A percentile compares a stretch with the other conserved stretches of the same genome.
phyloP scores from a whole-genome alignment of 2,113 vertebrate genomes.

The Brachyhypopomus occidentalis region DNA sequence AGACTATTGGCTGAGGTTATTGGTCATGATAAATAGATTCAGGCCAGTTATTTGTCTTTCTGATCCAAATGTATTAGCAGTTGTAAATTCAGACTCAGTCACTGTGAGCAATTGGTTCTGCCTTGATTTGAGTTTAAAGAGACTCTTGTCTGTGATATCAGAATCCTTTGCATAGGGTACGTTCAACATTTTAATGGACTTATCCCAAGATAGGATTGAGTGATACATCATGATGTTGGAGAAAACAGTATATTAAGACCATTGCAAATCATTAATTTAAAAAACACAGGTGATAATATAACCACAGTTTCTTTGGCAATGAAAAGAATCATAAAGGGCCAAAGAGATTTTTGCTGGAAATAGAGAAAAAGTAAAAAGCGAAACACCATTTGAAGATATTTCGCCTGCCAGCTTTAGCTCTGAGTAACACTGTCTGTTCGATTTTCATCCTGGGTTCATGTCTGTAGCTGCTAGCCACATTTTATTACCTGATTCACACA shows the following conservation, averaged over 20 bases:
- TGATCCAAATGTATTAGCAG: conserved; percentile 15
- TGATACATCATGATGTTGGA: background rate
- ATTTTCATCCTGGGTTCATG: background rate
- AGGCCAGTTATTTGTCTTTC: conserved; percentile 7
- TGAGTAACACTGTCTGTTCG: background rate
- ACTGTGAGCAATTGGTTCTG: conserved; percentile 26
- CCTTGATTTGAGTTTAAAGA: conserved; percentile 42
- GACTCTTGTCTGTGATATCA: conserved; percentile 28
- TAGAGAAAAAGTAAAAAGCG: background rate
- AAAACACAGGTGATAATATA: background rate
- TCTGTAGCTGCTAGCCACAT: conserved; percentile 8
- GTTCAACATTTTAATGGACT: conserved; percentile 26
- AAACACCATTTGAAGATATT: background rate
- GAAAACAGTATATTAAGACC: background rate
- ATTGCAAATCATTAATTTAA: background rate
- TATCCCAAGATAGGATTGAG: conserved; percentile 23
- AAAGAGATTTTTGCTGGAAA: background rate
- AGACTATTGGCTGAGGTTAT: background rate
- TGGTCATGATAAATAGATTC: background rate
- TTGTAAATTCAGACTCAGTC: conserved; percentile 1
- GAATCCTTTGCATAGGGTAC: conserved; percentile 13
- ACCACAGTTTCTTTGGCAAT: background rate
- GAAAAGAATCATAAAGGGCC: background rate
- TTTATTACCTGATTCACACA: conserved; percentile 29
- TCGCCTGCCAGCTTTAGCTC: background rate